Evolutionary conservation across 2,113 vertebrate species (phyloP), one percentile per base, ranked within the genome.

Genomic region (Geothlypis trichas): DNA sequence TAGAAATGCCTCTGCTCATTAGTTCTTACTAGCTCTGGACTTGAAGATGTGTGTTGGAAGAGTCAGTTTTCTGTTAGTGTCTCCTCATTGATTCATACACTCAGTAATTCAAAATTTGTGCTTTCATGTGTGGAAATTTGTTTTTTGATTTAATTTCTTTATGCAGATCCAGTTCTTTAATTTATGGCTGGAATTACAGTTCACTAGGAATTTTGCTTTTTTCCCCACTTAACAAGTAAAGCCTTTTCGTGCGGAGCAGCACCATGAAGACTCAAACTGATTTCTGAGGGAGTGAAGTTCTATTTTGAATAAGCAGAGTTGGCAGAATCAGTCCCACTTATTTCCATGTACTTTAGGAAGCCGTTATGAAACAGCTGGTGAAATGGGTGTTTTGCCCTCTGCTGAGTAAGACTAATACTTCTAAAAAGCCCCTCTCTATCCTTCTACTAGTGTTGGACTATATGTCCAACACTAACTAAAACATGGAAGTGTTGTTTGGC

Each of bases 401-500:
- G 33, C 63, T 62, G 66, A 94, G 33, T 71, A 90, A 90, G 31
- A 59, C 49, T 83, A 66, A 74, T 65, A 67, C 31, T 67, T 86
- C 58, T 72, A 11, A 67, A 93, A 89, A 72, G 19, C 54, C 33
- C 14, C 15, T 58, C 51, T 86, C 83, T 86, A 15, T 77, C 51
- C 47, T 79, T 16, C 74, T 51, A 39, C 62, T n/a, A n/a, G n/a
- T n/a, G n/a, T n/a, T n/a, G n/a, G n/a, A n/a, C 66, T 69, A 71
- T 63, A 24, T 4, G 11, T 72, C 76, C 88, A 87, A 67, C 33
- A 61, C 55, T 33, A 72, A 71, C 79, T 87, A 55, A 84, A 93
- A 59, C 68, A 90, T 82, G 42, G 59, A 96, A 75, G 41, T 41
- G 46, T 49, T 93, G 92, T 68, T 90, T 84, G 76, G 90, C 86